Evolutionary conservation across 2,888 invertebrate genomes (phyloP).

Genomic region (Yponomeuta plumbellus): DNA sequence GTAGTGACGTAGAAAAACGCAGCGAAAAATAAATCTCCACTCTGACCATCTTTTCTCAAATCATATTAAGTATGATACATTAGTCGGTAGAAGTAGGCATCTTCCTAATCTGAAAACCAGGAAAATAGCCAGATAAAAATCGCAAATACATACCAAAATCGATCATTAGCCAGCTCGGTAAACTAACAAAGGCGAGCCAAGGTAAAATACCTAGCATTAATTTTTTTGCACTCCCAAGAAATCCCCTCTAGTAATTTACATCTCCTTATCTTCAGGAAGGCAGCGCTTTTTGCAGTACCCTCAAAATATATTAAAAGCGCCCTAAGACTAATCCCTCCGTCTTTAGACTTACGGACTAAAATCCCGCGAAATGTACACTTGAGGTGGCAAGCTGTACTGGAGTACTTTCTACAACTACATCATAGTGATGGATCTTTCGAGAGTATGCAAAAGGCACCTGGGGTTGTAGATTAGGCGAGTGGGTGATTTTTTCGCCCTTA

Average conservation of each 20-base stretch:
- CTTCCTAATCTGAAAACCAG: too few species aligned
- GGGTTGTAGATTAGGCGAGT: constrained; percentile 4
- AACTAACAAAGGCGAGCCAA: neutral
- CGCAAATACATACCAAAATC: neutral
- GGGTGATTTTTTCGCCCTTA: constrained; percentile 2
- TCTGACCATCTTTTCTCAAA: too few species aligned
- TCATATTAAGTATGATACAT: too few species aligned
- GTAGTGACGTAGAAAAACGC: too few species aligned
- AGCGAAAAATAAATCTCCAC: too few species aligned
- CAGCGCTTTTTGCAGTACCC: constrained; percentile 29
- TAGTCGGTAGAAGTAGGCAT: too few species aligned
- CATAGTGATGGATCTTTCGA: constrained; percentile 12
- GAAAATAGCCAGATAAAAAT: too few species aligned
- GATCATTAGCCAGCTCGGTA: neutral
- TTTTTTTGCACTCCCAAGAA: constrained; percentile 9
- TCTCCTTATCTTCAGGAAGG: constrained; percentile 56
- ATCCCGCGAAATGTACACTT: neutral
- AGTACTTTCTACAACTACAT: constrained; percentile 10
- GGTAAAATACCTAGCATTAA: constrained; percentile 3
- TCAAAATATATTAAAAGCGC: neutral
- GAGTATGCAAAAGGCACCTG: constrained; percentile 11
- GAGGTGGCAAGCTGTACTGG: neutral
- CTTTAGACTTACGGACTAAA: neutral
- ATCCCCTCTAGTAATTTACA: constrained; percentile 58
- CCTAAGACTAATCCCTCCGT: neutral